Percentiles rank a stretch among this genome's conserved stretches.
Evolutionary conservation across 2,797 vertebrate genomes (phyloP).

Genomic region (Gastrophryne carolinensis): DNA sequence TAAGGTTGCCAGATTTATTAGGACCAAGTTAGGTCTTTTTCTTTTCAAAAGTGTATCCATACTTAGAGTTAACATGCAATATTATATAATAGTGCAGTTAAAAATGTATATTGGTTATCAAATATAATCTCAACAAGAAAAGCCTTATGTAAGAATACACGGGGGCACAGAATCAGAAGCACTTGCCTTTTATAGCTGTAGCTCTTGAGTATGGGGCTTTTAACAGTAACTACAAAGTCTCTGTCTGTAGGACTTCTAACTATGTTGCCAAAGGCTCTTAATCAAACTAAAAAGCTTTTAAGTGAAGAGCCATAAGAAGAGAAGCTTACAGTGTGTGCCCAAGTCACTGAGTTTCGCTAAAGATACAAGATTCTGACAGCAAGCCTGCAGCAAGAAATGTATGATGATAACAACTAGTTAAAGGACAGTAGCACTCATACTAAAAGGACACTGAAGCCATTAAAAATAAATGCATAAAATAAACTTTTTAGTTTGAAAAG

Average conservation of each 20-base stretch:
- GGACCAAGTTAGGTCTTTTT: too few relatives aligned
- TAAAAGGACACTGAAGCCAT: background rate
- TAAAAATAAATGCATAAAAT: constrained; percentile 21
- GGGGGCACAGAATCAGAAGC: constrained; percentile 17
- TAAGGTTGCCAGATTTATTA: too few relatives aligned
- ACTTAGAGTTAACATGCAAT: background rate
- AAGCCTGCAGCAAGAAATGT: constrained; percentile 29
- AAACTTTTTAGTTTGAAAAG: background rate
- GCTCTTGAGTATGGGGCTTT: constrained; percentile 35
- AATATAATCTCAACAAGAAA: constrained; percentile 22
- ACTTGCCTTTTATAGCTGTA: constrained; percentile 39
- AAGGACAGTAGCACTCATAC: constrained; percentile 20
- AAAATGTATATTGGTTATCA: constrained; percentile 3
- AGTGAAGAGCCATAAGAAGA: constrained; percentile 39
- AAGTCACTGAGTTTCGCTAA: constrained; percentile 28
- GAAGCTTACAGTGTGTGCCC: constrained; percentile 33
- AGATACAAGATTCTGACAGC: constrained; percentile 16
- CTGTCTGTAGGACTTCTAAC: constrained; percentile 37
- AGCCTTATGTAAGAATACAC: constrained; percentile 40
- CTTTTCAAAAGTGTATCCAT: too few relatives aligned
- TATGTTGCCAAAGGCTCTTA: constrained; percentile 40
- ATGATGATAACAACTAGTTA: constrained; percentile 24
- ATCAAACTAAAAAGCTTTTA: constrained; percentile 39
- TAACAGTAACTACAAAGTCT: constrained; percentile 43
- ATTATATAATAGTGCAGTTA: background rate